These are phyloP conservation scores for Actinernus sp. DNA, from an alignment of 92 coral and sea anemone species.

Conservation along the genomic window DNA sequence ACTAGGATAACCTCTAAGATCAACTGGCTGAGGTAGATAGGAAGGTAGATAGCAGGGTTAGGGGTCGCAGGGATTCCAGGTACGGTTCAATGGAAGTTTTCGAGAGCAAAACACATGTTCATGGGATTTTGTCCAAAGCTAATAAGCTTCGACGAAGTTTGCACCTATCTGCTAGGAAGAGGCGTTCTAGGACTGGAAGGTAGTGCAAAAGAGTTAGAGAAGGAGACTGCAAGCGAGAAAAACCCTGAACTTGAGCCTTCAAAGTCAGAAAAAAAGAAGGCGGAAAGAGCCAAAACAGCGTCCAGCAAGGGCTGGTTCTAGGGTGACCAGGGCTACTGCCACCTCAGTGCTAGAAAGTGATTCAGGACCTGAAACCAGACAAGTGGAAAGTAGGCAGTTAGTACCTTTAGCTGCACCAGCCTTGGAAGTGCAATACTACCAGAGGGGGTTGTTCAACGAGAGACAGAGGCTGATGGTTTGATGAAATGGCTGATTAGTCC, in stretches of 20 bases:
- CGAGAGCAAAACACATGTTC: constrained; percentile 18
- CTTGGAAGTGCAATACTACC: constrained; percentile 34
- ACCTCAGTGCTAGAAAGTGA: not conserved
- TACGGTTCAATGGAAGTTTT: no score
- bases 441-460: constrained; percentile 46
- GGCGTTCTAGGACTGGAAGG: constrained; percentile 48
- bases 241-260: constrained; percentile 29
- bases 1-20: constrained; percentile 24
- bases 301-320: not conserved
- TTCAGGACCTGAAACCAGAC: not conserved
- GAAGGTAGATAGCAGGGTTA: not conserved
- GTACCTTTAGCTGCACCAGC: constrained; percentile 48
- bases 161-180: constrained; percentile 72
- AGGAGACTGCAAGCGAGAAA: constrained; percentile 18
- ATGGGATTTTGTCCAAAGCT: constrained; percentile 59
- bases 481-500: constrained; percentile 96
- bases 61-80: constrained; percentile 1
- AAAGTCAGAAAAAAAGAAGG: constrained; percentile 27
- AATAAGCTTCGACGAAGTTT: constrained; percentile 82
- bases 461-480: constrained; percentile 77
- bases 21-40: not conserved
- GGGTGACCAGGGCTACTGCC: not conserved
- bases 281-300: constrained; percentile 9
- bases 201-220: constrained; percentile 19
- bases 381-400: constrained; percentile 43